These are phyloP conservation scores for Cosmorhoe ocellata DNA, from an alignment of 2,888 invertebrate species.

Conservation along the genomic window DNA sequence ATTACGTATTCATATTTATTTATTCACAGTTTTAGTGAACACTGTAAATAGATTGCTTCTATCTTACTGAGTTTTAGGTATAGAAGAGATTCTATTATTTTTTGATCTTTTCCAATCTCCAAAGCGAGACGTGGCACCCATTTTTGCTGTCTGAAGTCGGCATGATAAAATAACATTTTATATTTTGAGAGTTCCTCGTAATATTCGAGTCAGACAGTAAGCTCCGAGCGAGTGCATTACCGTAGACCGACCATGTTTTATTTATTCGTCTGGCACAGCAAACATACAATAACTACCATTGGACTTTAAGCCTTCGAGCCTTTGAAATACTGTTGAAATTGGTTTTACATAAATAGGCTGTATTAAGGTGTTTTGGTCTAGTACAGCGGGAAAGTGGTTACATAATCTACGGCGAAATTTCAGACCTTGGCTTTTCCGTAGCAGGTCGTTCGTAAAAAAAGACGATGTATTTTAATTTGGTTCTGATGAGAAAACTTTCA, in stretches of 20 bases:
- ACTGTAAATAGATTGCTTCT: neutral
- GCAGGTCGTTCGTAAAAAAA: constrained; percentile 33
- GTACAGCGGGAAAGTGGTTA: constrained; percentile 59
- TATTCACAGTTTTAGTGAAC: too few species aligned
- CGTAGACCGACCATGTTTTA: constrained; percentile 55
- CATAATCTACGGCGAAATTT: constrained; percentile 67
- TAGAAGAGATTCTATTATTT: constrained; percentile 6
- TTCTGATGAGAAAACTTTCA: constrained; percentile 34
- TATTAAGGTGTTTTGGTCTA: constrained; percentile 34
- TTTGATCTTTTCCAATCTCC: constrained; percentile 27
- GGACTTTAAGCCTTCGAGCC: constrained; percentile 14
- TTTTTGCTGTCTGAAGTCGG: constrained; percentile 29
- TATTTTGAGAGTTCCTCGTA: constrained; percentile 39
- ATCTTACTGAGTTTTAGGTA: too few species aligned
- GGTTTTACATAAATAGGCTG: constrained; percentile 16
- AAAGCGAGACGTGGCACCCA: constrained; percentile 21
- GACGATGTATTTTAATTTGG: constrained; percentile 41
- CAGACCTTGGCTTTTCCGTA: constrained; percentile 41
- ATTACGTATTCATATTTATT: too few species aligned
- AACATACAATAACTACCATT: constrained; percentile 16
- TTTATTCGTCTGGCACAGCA: constrained; percentile 59
- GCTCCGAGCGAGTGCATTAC: constrained; percentile 62
- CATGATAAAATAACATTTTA: constrained; percentile 41
- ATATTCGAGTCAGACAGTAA: constrained; percentile 43
- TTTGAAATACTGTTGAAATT: constrained; percentile 18